Base-by-base conservation (phyloP, 1,140 invertebrate genomes). In the Drosophila bifasciata region DNA sequence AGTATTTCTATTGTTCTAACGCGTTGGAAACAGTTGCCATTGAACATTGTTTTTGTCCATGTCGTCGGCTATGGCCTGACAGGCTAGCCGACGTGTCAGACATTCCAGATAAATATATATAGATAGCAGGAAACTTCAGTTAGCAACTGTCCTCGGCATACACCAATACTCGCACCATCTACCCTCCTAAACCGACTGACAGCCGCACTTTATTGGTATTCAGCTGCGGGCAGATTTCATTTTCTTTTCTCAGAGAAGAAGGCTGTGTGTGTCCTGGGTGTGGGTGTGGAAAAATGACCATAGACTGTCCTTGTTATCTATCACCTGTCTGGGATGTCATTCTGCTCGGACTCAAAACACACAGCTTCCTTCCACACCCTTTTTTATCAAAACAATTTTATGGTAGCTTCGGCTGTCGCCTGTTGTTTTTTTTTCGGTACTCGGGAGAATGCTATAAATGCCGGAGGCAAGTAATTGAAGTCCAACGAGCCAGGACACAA, bases 141-240 rank as follows among this genome's bases (percentile, higher is more conserved):
- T 57, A 19, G 59, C 46, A 55, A 40, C 59, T 51, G 23, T 50
- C 51, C 69, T n/a, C 23, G 11, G 11, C 16, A 4, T 2, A 5
- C 19, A 17, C 39, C 15, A 32, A 2, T 23, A 13, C 32, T 36
- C 32, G 32, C 11, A 36, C 32, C 32, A 11, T 1, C 16, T 28
- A 40, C 46, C 21, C 25, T 51, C 46, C 70, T 73, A 74, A 64
- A 59, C 70, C 59, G 46, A 57, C 59, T 57, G 70, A 64, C 70
- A 74, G 69, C 59, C 57, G 70, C 69, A 73, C 70, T 62, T 73
- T 73, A 73, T 73, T 73, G 70, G 69, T 53, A 73, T 72, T 72
- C 69, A 74, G 70, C 64, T 74, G 70, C 57, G 70, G 70, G 70
- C 61, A 74, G 70, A 74, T 74, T 68, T 74, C 59, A 46, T 74